A percentile compares a stretch with the other conserved stretches of the same genome.
Conservation (phyloP, 2,113 vertebrate species). For the Dasyurus viverrinus region DNA sequence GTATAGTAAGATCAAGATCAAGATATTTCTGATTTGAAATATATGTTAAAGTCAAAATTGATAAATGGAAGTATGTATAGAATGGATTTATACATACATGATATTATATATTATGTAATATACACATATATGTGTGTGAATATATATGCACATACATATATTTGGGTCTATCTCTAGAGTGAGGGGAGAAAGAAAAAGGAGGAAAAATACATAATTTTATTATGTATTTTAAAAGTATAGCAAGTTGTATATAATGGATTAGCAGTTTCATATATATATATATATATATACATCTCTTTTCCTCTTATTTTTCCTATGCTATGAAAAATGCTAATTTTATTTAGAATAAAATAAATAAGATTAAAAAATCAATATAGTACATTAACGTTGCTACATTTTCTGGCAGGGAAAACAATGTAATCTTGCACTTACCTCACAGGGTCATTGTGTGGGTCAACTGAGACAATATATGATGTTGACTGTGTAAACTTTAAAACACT, state of each 20-base stretch:
- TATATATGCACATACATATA: too few species aligned
- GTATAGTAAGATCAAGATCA: background rate
- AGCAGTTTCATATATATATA: background rate
- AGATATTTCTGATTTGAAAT: background rate
- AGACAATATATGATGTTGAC: background rate
- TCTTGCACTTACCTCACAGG: background rate
- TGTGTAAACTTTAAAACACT: background rate
- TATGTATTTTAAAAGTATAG: background rate
- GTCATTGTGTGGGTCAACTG: background rate
- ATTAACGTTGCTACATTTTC: background rate
- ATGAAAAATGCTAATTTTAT: background rate
- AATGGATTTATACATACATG: background rate
- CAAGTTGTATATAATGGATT: background rate
- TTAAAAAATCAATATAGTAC: background rate
- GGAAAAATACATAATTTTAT: background rate
- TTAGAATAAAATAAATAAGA: background rate
- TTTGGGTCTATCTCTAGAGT: background rate
- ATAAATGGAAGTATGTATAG: background rate
- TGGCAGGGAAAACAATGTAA: background rate
- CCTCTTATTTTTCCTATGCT: background rate
- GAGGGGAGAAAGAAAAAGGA: background rate
- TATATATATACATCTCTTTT: background rate
- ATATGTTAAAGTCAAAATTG: background rate
- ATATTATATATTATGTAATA: background rate
- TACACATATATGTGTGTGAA: too few species aligned